phyloP scores from a whole-genome alignment of 37 sponge, comb jelly and placozoan genomes.

The Theonella swinhoei region DNA sequence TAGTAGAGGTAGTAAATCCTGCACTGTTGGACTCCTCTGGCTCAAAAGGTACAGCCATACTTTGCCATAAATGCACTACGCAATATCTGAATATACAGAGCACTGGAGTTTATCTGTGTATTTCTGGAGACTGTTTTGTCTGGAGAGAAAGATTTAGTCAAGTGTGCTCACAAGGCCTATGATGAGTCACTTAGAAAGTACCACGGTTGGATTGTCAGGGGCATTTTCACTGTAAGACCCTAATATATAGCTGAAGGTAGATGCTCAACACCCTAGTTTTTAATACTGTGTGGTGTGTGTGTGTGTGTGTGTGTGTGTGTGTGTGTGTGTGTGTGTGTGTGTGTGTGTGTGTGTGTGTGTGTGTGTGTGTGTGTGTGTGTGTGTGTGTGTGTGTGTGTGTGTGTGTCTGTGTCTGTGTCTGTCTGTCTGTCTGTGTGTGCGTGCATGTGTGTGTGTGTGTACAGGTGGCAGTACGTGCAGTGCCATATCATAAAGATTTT shows the following conservation, averaged over 20 bases:
- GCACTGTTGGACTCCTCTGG: conserved; percentile 84
- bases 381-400: too few relatives aligned
- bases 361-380: too few relatives aligned
- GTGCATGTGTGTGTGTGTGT: neutral
- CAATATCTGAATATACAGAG: conserved; percentile 28
- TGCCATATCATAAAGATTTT: conserved; percentile 75
- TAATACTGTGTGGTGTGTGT: too few relatives aligned
- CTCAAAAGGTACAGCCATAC: conserved; percentile 66
- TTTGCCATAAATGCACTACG: neutral
- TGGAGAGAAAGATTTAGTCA: conserved; percentile 72
- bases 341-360: too few relatives aligned
- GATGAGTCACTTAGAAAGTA: conserved; percentile 66
- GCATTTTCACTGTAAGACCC: conserved; percentile 66
- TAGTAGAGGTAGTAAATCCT: conserved; percentile 48
- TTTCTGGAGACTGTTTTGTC: conserved; percentile 64
- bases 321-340: too few relatives aligned
- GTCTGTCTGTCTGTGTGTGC: neutral
- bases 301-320: too few relatives aligned
- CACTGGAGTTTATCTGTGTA: conserved; percentile 73
- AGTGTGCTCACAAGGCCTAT: conserved; percentile 75
- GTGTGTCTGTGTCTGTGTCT: neutral
- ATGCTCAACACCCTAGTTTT: neutral
- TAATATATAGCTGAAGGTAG: neutral
- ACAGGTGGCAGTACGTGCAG: conserved; percentile 74
- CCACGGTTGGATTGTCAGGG: conserved; percentile 81